Conservation (phyloP, 2,888 invertebrate species). For the Himalopsyche tibetana region DNA sequence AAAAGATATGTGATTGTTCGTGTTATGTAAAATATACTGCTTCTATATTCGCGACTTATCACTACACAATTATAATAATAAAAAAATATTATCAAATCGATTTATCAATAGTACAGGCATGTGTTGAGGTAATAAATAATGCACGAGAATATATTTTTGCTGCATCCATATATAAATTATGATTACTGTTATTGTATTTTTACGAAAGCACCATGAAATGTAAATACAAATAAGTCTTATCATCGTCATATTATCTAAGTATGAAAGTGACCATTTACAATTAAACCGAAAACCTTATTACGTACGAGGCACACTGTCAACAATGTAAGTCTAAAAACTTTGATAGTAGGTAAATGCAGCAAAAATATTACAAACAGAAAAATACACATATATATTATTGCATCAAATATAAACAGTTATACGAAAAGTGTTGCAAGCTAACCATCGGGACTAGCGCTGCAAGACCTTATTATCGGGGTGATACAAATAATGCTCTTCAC, state of each 20-base stretch:
- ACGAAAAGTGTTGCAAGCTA: too few relatives aligned
- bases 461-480: too few relatives aligned
- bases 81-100: constrained; percentile 22
- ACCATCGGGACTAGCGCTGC: too few relatives aligned
- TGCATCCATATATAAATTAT: constrained; percentile 68
- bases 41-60: background rate
- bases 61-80: constrained; percentile 5
- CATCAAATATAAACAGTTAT: constrained; percentile 9
- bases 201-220: constrained; percentile 66
- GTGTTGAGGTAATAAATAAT: constrained; percentile 45
- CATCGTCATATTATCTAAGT: constrained; percentile 11
- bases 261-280: constrained; percentile 46
- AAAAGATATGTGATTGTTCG: constrained; percentile 16
- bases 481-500: too few relatives aligned
- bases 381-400: constrained; percentile 31
- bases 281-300: constrained; percentile 58
- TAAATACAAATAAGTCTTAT: constrained; percentile 47
- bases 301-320: constrained; percentile 61
- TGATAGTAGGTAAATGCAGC: constrained; percentile 53
- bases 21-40: constrained; percentile 36
- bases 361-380: constrained; percentile 52
- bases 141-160: constrained; percentile 52
- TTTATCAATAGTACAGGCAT: constrained; percentile 44
- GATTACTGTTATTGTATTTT: constrained; percentile 70
- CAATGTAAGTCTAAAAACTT: constrained; percentile 56